These are phyloP conservation scores for Macquaria australasica DNA, from an alignment of 2,113 vertebrate species.

Conservation along the genomic window DNA sequence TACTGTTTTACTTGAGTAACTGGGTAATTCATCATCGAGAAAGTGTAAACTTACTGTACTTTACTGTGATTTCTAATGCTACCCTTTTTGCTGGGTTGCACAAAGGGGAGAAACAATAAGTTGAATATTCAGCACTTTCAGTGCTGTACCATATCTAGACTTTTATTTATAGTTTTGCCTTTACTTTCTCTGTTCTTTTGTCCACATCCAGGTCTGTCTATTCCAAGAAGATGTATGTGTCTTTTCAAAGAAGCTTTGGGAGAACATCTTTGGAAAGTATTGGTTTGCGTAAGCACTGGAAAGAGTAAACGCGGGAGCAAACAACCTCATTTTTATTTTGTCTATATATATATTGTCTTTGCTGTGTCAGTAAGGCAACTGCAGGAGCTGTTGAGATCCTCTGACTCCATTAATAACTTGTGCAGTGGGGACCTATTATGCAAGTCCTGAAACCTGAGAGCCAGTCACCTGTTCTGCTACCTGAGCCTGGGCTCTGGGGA, in stretches of 20 bases:
- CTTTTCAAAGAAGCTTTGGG: constrained; percentile 29
- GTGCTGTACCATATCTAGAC: constrained; percentile 27
- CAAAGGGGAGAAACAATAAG: constrained; percentile 41
- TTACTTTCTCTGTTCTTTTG: constrained; percentile 48
- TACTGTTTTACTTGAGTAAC: constrained; percentile 49
- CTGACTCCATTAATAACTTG: constrained; percentile 78
- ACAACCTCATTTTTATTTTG: constrained; percentile 18
- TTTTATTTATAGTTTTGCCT: constrained; percentile 69
- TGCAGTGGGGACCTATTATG: constrained; percentile 65
- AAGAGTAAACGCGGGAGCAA: constrained; percentile 29
- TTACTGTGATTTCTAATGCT: constrained; percentile 31
- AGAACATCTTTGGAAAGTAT: constrained; percentile 25
- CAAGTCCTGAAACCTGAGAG: constrained; percentile 79
- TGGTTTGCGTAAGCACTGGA: constrained; percentile 36
- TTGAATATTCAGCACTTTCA: constrained; percentile 65
- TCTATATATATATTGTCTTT: constrained; percentile 21
- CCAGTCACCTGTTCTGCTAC: constrained; percentile 77
- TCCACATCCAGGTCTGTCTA: constrained; percentile 37
- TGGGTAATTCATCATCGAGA: constrained; percentile 53
- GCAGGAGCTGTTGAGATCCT: constrained; percentile 32
- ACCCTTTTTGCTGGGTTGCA: constrained; percentile 48
- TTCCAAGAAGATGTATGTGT: constrained; percentile 42
- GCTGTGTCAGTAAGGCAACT: constrained; percentile 41
- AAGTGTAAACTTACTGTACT: constrained; percentile 34
- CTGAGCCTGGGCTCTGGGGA: constrained; percentile 66